Percentiles rank a stretch among this genome's conserved stretches.
Evolutionary conservation across 1,140 invertebrate genomes (phyloP).

Genomic region (Schlechtendalia chinensis): DNA sequence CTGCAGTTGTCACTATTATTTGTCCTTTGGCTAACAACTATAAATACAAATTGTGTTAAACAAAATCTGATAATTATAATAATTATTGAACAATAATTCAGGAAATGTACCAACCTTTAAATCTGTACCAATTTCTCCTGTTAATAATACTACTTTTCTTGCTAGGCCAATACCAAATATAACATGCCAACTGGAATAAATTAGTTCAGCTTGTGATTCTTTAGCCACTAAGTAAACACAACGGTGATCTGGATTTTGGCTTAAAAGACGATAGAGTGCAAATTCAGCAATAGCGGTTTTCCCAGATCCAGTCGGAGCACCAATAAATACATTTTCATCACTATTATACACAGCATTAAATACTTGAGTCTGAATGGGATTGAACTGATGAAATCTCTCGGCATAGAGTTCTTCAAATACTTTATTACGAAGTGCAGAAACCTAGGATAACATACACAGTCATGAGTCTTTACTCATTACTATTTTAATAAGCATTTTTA

Average conservation of each 20-base stretch:
- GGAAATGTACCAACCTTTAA: slow-evolving; percentile 69
- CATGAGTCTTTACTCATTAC: too few relatives aligned
- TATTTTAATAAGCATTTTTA: too few relatives aligned
- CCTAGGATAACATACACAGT: slow-evolving; percentile 51
- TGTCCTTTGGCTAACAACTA: slow-evolving; percentile 77
- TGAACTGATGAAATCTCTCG: slow-evolving; percentile 89
- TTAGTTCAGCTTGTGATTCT: slow-evolving; percentile 86
- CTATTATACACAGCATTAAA: slow-evolving; percentile 99
- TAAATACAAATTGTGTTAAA: slow-evolving; percentile 4
- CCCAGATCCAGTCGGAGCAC: slow-evolving; percentile 94
- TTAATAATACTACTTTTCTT: slow-evolving; percentile 89
- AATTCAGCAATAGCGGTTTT: slow-evolving; percentile 98
- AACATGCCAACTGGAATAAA: slow-evolving; percentile 86
- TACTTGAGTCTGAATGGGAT: slow-evolving; percentile 99
- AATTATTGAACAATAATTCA: slow-evolving; percentile 11
- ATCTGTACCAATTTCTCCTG: slow-evolving; percentile 96
- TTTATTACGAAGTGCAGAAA: slow-evolving; percentile 78
- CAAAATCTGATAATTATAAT: neutral
- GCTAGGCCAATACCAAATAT: slow-evolving; percentile 81
- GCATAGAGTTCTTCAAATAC: slow-evolving; percentile 84
- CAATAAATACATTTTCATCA: slow-evolving; percentile 98
- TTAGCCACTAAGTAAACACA: slow-evolving; percentile 94
- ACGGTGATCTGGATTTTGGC: slow-evolving; percentile 68
- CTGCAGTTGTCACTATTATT: slow-evolving; percentile 93
- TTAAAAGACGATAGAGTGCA: slow-evolving; percentile 86